These are phyloP conservation scores for Neosilurus mollespiculum DNA, from an alignment of 2,797 vertebrate genomes.

Conservation along the genomic window DNA sequence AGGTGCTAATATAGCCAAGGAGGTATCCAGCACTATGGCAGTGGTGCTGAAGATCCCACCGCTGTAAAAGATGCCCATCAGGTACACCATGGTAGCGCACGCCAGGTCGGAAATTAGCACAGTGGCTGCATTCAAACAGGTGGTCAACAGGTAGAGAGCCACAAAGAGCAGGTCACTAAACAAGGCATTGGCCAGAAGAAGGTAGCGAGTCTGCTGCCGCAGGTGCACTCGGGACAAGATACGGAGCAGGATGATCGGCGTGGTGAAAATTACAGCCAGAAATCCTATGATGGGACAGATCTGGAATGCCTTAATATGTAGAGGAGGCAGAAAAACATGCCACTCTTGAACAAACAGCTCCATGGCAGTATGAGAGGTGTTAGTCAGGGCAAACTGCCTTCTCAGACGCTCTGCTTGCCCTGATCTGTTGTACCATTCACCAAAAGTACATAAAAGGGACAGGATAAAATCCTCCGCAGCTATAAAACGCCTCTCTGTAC, in stretches of 20 bases:
- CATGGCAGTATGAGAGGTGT: constrained; percentile 49
- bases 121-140: constrained; percentile 64
- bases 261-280: constrained; percentile 64
- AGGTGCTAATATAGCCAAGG: constrained; percentile 72
- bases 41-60: constrained; percentile 74
- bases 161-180: constrained; percentile 77
- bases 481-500: constrained; percentile 28
- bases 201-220: constrained; percentile 75
- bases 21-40: constrained; percentile 75
- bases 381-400: constrained; percentile 38
- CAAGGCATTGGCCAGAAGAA: constrained; percentile 76
- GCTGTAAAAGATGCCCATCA: constrained; percentile 68
- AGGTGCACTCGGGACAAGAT: constrained; percentile 69
- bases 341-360: constrained; percentile 60
- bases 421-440: constrained; percentile 61
- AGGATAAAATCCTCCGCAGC: constrained; percentile 42
- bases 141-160: constrained; percentile 67
- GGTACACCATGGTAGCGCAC: constrained; percentile 70
- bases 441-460: constrained; percentile 53
- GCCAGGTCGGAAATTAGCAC: constrained; percentile 64
- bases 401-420: constrained; percentile 61
- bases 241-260: constrained; percentile 72
- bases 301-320: constrained; percentile 66
- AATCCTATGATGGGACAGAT: constrained; percentile 71
- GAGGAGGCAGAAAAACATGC: constrained; percentile 59